phyloP scores from a whole-genome alignment of 1,140 invertebrate genomes.

The Camponotus vicinus region DNA sequence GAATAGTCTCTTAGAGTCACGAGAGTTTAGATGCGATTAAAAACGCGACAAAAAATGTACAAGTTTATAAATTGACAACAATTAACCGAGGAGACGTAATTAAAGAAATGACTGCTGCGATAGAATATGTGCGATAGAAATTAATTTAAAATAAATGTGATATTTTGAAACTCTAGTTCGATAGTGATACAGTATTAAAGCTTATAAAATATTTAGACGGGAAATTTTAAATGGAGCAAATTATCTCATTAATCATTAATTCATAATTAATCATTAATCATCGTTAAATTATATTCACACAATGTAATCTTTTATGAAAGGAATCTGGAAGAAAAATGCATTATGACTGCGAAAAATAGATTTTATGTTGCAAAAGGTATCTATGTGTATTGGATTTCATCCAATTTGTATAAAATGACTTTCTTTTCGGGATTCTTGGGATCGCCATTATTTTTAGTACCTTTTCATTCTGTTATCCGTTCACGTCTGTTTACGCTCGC shows the following conservation, averaged over 20 bases:
- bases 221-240: background rate
- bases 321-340: background rate
- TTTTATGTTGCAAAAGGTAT: background rate
- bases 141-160: conserved; percentile 1
- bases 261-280: background rate
- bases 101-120: background rate
- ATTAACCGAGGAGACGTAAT: background rate
- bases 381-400: background rate
- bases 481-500: conserved; percentile 37
- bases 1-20: background rate
- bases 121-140: background rate
- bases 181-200: background rate
- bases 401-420: conserved; percentile 11
- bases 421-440: conserved; percentile 32
- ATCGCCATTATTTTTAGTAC: conserved; percentile 41
- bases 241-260: no score
- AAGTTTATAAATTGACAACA: background rate
- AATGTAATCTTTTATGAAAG: background rate
- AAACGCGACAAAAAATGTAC: no score
- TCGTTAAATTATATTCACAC: background rate
- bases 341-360: background rate
- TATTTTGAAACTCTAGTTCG: background rate
- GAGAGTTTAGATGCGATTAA: background rate
- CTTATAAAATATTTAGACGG: background rate
- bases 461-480: conserved; percentile 39